These are phyloP conservation scores for Cinclus mexicanus DNA, from an alignment of 2,113 vertebrate genomes.

Conservation along the genomic window DNA sequence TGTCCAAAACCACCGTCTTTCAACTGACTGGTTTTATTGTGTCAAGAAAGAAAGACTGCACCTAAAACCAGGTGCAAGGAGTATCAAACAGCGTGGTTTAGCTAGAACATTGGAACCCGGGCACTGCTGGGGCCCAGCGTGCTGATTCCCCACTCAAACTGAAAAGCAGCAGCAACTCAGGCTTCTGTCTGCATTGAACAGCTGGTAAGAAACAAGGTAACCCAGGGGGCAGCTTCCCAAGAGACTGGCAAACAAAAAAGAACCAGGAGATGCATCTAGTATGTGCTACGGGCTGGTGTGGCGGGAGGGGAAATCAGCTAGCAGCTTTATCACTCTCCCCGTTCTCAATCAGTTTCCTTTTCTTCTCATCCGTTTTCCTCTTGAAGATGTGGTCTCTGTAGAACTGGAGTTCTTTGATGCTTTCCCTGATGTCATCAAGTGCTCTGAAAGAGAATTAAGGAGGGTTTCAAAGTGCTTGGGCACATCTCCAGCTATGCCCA, in stretches of 20 bases:
- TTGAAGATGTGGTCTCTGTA: constrained; percentile 92
- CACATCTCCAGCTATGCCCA: neutral
- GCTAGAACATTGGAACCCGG: neutral
- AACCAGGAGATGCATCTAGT: neutral
- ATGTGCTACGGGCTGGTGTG: neutral
- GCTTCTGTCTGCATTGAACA: neutral
- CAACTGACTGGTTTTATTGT: constrained; percentile 72
- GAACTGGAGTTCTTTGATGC: constrained; percentile 93
- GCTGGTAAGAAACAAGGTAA: constrained; percentile 43
- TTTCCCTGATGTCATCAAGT: constrained; percentile 92
- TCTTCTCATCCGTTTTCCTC: constrained; percentile 80
- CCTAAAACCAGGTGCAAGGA: constrained; percentile 48
- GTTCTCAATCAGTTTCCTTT: constrained; percentile 82
- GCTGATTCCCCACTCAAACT: neutral
- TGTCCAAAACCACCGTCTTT: neutral
- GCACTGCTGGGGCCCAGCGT: neutral
- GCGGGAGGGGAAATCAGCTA: constrained; percentile 56
- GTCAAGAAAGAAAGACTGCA: constrained; percentile 47
- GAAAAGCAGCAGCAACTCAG: neutral
- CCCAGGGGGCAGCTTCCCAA: neutral
- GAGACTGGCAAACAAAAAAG: constrained; percentile 8
- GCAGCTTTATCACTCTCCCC: constrained; percentile 72
- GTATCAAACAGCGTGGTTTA: constrained; percentile 7
- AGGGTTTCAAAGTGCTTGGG: neutral
- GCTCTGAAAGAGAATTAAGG: constrained; percentile 79